A percentile compares a stretch with the other conserved stretches of the same genome.
These are phyloP conservation scores for Armadillidium nasatum DNA, from an alignment of 1,140 invertebrate species.

Conservation along the genomic window DNA sequence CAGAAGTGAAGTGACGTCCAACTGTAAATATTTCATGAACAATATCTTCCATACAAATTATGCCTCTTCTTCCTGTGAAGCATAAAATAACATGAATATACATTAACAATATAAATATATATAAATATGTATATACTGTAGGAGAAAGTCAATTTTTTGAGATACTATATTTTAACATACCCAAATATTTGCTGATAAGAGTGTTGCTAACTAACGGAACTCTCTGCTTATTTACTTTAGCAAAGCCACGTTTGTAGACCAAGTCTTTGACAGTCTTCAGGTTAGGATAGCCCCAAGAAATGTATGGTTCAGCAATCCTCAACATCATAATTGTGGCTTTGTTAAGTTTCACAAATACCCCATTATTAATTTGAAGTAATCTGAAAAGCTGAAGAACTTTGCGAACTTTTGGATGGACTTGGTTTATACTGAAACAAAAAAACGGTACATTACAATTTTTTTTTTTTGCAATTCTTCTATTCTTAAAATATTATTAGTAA, in stretches of 20 bases:
- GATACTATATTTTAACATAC: constrained; percentile 53
- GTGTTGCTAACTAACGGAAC: constrained; percentile 90
- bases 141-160: not conserved
- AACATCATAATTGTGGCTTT: constrained; percentile 87
- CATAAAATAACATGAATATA: not conserved
- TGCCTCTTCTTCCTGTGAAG: constrained; percentile 53
- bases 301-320: constrained; percentile 87
- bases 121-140: no score
- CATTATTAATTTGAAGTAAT: constrained; percentile 64
- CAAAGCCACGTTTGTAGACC: constrained; percentile 97
- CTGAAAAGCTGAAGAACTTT: constrained; percentile 83
- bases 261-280: constrained; percentile 92
- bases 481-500: not conserved
- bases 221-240: constrained; percentile 78
- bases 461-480: not conserved
- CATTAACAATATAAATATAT: not conserved
- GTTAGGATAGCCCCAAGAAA: constrained; percentile 97
- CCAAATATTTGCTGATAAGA: constrained; percentile 84
- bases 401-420: constrained; percentile 81
- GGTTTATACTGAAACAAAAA: constrained; percentile 72
- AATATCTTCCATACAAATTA: constrained; percentile 98
- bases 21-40: constrained; percentile 96
- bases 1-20: constrained; percentile 88
- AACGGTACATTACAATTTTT: constrained; percentile 52
- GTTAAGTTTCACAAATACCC: constrained; percentile 64